Base-by-base conservation (phyloP, 2,113 vertebrate species). In the Perognathus longimembris region DNA sequence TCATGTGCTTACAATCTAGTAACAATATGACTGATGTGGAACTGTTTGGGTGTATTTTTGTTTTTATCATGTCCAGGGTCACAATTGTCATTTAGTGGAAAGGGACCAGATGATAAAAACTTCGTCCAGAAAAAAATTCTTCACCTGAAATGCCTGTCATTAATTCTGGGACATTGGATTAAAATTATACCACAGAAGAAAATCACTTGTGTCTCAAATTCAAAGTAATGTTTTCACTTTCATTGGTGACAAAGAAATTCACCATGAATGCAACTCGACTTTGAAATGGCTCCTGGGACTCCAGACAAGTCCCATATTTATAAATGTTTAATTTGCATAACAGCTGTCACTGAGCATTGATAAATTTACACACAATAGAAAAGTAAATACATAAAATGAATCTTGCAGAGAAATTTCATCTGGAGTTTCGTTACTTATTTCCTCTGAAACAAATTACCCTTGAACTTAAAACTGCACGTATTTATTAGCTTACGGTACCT, bases 201-300 rank as follows among this genome's bases (percentile, higher is more conserved):
- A 89, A 64, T 67, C 69, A 76, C 40, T 85, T 79, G 40, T 88
- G 24, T 66, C 85, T 75, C 50, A 92, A 75, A 82, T 85, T 92
- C 32, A 90, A 92, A 94, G 61, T 42, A 91, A 70, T 59, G 10
- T 38, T 88, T 73, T 36, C 9, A 45, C 32, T 61, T 93, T 92
- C 78, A 93, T 80, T 89, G 32, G 17, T 77, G 22, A 90, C 45
- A 83, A 86, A 73, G 28, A 88, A 90, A 89, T 89, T 92, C n/a
- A 76, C 12, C 67, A 81, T 50, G 40, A 89, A 91, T 89, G 50
- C 26, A 92, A 36, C 14, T 18, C 90, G 45, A 88, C 89, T 95
- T 95, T 61, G 93, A 96, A 95, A 73, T 94, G 84, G 22, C 63
- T 80, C 76, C 71, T 90, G 80, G 80, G 18, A 78, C 24, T 50